Evolutionary conservation across 2,797 vertebrate genomes (phyloP), one percentile per base, ranked within the genome.

Genomic region (Sphenopsis melanotis): DNA sequence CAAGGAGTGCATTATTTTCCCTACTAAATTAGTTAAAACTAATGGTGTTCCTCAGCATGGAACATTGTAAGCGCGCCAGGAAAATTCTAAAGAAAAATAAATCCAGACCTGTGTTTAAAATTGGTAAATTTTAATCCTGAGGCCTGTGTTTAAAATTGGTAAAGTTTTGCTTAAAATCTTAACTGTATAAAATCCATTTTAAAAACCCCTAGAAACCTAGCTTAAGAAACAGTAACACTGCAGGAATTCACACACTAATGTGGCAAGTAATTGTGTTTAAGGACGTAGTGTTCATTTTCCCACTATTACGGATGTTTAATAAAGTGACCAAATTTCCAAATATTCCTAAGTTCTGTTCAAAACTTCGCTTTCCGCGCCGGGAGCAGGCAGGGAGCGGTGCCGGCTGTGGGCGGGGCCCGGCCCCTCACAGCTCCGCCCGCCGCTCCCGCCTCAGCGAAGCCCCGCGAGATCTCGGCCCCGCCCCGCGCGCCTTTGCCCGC

Each of bases 81-180:
- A 32, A 70, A 53, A 56, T 34, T 6, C 22, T n/a, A 7, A 52
- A 17, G 12, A 56, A 71, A 60, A 52, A 30, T 19, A 52, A 52
- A 52, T 30, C 0, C 1, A 29, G 22, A 1, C 10, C n/a, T 2
- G 0, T 4, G 11, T 39, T 85, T 42, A n/a, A 12, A n/a, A n/a
- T n/a, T n/a, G n/a, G n/a, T n/a, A n/a, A n/a, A n/a, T n/a, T n/a
- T n/a, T 44, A 20, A 44, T 47, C 7, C 46, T 0, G 1, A 29
- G 22, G 2, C 10, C 29, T 2, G 0, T 5, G 11, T 44, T 85
- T 42, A 32, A 12, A 42, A 55, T 5, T 3, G 16, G 37, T 26
- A 1, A 29, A 46, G 21, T 16, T 46, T 26, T 53, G 26, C 69
- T 81, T 39, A 11, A 55, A 27, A 23, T 18, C 5, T 32, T 34